Evolutionary conservation across 2,797 vertebrate species (phyloP), one percentile per base, ranked within the genome.

Genomic region (Neosalanx taihuensis): DNA sequence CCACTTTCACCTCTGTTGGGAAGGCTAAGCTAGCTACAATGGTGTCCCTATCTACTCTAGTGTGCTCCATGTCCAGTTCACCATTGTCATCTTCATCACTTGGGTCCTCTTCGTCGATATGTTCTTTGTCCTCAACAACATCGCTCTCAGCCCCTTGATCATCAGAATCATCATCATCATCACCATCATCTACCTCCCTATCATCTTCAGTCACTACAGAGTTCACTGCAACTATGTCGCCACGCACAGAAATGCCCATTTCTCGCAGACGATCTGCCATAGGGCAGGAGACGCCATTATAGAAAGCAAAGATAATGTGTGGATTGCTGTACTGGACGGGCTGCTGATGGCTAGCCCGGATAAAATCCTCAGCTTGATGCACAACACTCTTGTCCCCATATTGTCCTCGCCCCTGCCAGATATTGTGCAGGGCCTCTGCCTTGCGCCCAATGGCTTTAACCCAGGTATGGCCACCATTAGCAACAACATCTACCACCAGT

Each of bases 361-460:
- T 88, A 80, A 97, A 99, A 83, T 96, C 95, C 81, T 94, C 92
- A 0, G 97, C 97, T 85, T 99, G 97, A 13, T 93, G 88, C 56
- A 96, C 87, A 67, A 97, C 68, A 23, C 95, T 98, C 82, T 96
- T 97, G 88, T 97, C 96, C 0, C 97, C 96, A 23, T 97, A 99
- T 67, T 98, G 97, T 30, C 97, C 97, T 31, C 95, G 91, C n/a
- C 97, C 97, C 73, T 96, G 90, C 97, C 97, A 99, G 87, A 98
- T 97, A 83, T 95, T 98, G 85, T 98, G 97, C 56, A 99, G 86
- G 0, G 97, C 97, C 87, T 98, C 96, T 0, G 97, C 97, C 81
- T 99, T 99, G 3, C 97, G 91, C 30, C 97, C 96, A 0, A 99
- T 95, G 0, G 97, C 96, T 85, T 99, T 99, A 76, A 99, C 96